Percentiles rank a stretch among this genome's conserved stretches.
Evolutionary conservation across 2,113 vertebrate genomes (phyloP).

Genomic region (Mastomys coucha): DNA sequence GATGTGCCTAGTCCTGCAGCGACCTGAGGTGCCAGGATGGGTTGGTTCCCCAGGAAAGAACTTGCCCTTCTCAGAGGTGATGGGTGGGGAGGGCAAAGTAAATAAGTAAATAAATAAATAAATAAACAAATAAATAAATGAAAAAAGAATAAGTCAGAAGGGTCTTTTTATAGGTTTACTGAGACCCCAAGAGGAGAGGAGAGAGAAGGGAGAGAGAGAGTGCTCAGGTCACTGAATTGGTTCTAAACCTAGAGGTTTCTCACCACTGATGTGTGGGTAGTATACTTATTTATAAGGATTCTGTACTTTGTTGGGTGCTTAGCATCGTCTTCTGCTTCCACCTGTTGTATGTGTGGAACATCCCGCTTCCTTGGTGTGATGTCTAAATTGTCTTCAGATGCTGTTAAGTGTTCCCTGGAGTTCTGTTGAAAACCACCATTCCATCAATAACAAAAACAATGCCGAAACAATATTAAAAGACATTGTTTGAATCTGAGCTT

Average conservation of each 20-base stretch:
- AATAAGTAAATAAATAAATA: too few relatives aligned
- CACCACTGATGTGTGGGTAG: not conserved
- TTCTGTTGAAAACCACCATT: not conserved
- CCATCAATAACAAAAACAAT: not conserved
- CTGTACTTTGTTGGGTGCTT: not conserved
- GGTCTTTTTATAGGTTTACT: not conserved
- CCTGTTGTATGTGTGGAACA: not conserved
- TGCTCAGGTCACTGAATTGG: not conserved
- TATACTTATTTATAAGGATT: not conserved
- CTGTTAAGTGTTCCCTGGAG: not conserved
- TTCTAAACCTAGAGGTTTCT: not conserved
- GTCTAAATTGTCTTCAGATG: not conserved
- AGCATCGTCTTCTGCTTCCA: not conserved
- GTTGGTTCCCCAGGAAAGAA: too few relatives aligned
- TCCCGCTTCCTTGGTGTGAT: not conserved
- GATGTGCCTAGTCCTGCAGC: too few relatives aligned
- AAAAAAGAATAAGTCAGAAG: not conserved
- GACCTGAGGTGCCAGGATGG: too few relatives aligned
- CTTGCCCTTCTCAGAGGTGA: too few relatives aligned
- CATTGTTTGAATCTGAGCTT: not conserved
- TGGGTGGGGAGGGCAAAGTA: too few relatives aligned
- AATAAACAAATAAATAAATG: too few relatives aligned
- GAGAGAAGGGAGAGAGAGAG: not conserved
- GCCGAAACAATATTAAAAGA: not conserved
- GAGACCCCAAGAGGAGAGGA: not conserved